Evolutionary conservation across 2,797 vertebrate genomes (phyloP).

Genomic region (Arremon aurantiirostris): DNA sequence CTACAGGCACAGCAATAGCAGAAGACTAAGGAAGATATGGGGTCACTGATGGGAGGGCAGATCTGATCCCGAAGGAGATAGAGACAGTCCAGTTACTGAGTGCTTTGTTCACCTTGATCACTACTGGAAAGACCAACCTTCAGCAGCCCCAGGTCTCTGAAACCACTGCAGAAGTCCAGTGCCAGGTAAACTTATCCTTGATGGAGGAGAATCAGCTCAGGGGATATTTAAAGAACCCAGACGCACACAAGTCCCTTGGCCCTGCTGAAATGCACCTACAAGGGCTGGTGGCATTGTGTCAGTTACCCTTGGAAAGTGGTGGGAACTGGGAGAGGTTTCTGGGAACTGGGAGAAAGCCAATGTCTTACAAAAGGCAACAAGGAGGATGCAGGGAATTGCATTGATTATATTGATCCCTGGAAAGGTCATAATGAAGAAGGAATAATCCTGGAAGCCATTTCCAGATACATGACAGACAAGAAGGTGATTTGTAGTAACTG

Average conservation of each 20-base stretch:
- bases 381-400: neutral
- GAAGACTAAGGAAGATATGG: neutral
- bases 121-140: neutral
- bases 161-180: neutral
- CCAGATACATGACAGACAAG: neutral
- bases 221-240: neutral
- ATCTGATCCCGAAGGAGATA: neutral
- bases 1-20: neutral
- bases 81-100: neutral
- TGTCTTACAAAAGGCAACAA: neutral
- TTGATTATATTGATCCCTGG: accelerated
- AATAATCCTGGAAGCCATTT: neutral
- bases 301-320: neutral
- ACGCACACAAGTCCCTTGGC: neutral
- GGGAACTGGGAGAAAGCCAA: neutral
- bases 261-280: neutral
- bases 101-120: neutral
- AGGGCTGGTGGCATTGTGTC: neutral
- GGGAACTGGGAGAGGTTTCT: neutral
- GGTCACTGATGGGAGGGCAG: neutral
- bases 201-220: neutral
- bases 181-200: neutral
- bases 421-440: neutral
- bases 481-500: neutral
- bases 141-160: neutral